These are phyloP conservation scores for Ceratina japonica DNA, from an alignment of 1,140 invertebrate genomes.

Conservation along the genomic window DNA sequence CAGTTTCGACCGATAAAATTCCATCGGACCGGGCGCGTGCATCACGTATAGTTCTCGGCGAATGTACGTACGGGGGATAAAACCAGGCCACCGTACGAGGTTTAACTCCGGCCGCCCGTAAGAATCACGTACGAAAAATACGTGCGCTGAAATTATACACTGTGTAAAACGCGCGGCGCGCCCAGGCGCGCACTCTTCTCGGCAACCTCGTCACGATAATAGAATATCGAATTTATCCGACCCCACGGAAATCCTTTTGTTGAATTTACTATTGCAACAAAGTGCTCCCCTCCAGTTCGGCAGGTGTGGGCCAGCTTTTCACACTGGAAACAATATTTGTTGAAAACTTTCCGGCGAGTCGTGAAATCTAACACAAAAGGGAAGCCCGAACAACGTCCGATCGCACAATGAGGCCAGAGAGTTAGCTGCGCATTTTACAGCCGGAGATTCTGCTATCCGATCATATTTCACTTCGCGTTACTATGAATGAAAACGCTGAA, in stretches of 20 bases:
- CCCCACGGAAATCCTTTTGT: constrained; percentile 17
- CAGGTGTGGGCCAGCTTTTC: background rate
- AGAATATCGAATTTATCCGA: constrained; percentile 38
- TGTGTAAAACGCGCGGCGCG: background rate
- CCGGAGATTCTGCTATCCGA: no score
- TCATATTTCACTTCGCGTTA: no score
- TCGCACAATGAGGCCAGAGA: background rate
- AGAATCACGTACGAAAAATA: constrained; percentile 49
- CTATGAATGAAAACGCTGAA: no score
- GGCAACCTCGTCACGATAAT: constrained; percentile 18
- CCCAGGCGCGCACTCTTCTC: background rate
- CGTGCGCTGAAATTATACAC: constrained; percentile 45
- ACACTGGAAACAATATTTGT: background rate
- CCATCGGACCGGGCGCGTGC: background rate
- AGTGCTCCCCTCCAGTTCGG: background rate
- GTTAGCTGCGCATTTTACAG: no score
- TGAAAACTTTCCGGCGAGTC: background rate
- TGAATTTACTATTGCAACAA: constrained; percentile 20
- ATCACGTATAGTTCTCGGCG: constrained; percentile 25
- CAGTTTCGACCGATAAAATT: constrained; percentile 20
- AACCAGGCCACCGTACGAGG: constrained; percentile 27
- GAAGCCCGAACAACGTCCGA: background rate
- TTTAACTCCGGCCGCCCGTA: constrained; percentile 32
- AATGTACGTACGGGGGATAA: constrained; percentile 13
- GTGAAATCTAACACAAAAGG: background rate